Evolutionary conservation across 2,113 vertebrate species (phyloP), one percentile per base, ranked within the genome.

Genomic region (Lethenteron camtschaticum): DNA sequence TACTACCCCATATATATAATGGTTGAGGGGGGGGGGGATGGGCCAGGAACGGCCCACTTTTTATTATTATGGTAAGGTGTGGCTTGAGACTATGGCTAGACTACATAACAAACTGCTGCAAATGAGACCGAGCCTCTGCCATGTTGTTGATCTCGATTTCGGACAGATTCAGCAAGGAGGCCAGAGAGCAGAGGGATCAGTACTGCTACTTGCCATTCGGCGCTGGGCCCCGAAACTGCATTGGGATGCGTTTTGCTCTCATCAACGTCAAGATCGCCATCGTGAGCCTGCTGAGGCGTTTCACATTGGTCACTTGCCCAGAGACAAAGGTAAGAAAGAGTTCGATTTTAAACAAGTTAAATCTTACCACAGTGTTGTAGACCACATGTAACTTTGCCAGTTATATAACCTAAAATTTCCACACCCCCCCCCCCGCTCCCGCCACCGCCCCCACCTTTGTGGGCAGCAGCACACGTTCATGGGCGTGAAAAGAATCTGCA

Each of bases 201-300:
- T 84, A 81, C 69, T 70, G 72, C 1, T 87, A 82, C 75, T 76
- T 88, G 76, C 85, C 82, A 0, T 89, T 88, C 1, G 85, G 85
- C 12, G 72, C 77, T 8, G 85, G 87, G 1, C 86, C 84, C 10
- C 78, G 85, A 68, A 89, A 86, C 74, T 85, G 85, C 74, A 79
- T 86, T 57, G 84, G 83, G 20, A 85, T 83, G 85, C 79, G 82
- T 57, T 87, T 86, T 74, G 84, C 85, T 24, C 73, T 82, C 24
- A 69, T 88, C 11, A 0, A 75, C 1, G 2, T 85, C 73, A 89
- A 86, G 74, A 71, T 84, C 58, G 79, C 81, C 4, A 0, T 80
- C 1, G 77, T 82, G 2, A 55, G 79, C 71, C 71, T 85, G 68
- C 70, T 87, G 24, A 84, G 85, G 72, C 79, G 73, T n/a, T 86